Conservation (phyloP, 2,113 vertebrate species). For the Leptocoma aspasia region DNA sequence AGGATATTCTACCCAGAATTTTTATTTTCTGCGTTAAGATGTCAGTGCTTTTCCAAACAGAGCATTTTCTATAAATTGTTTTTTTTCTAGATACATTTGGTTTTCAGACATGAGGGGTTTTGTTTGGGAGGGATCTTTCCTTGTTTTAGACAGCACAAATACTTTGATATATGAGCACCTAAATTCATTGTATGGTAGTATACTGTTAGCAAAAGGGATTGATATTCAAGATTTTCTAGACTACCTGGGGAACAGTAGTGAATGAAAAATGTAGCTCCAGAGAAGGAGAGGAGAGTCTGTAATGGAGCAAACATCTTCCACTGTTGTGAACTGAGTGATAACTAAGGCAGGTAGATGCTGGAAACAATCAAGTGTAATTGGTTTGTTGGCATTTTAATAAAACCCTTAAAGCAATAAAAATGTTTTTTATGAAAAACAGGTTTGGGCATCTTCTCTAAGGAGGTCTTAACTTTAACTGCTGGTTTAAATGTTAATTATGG, state of each 20-base stretch:
- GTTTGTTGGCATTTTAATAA: conserved; percentile 45
- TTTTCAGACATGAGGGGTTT: background rate
- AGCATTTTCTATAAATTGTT: background rate
- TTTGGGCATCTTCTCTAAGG: background rate
- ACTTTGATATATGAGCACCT: background rate
- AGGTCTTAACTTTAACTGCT: background rate
- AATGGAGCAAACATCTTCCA: background rate
- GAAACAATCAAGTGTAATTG: conserved; percentile 34
- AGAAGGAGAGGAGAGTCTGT: background rate
- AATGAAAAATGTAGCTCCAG: background rate
- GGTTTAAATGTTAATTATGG: conserved; percentile 22
- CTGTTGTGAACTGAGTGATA: background rate
- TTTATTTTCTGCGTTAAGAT: background rate
- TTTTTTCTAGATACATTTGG: background rate
- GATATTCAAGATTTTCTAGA: background rate
- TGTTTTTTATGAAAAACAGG: conserved; percentile 52
- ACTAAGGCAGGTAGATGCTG: conserved; percentile 19
- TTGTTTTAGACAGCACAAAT: background rate
- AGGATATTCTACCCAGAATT: background rate
- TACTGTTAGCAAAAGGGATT: background rate
- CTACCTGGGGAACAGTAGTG: background rate
- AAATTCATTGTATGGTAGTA: background rate
- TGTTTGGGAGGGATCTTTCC: background rate
- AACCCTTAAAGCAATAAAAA: conserved; percentile 54
- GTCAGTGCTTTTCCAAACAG: background rate